Percentiles rank a stretch among this genome's conserved stretches.
These are phyloP conservation scores for Noctua pronuba DNA, from an alignment of 2,888 invertebrate species.

Conservation along the genomic window DNA sequence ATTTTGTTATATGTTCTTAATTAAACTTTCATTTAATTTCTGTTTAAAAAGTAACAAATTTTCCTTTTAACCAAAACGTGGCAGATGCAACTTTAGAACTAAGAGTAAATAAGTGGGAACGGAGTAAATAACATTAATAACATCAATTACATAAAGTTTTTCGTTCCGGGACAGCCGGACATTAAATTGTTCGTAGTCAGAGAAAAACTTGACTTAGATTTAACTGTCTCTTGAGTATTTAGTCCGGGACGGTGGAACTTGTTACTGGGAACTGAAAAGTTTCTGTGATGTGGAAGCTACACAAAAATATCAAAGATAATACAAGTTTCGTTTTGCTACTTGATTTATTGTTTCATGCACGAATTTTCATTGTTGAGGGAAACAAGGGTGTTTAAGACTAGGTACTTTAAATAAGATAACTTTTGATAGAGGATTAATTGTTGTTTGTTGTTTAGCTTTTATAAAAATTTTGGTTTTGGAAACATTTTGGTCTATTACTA, in stretches of 20 bases:
- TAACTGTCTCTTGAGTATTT: constrained; percentile 84
- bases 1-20: background rate
- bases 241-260: constrained; percentile 71
- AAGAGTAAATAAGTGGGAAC: constrained; percentile 49
- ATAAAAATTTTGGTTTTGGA: background rate
- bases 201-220: constrained; percentile 80
- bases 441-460: background rate
- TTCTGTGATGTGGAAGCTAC: constrained; percentile 59
- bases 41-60: constrained; percentile 11
- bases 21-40: constrained; percentile 6
- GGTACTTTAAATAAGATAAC: constrained; percentile 30
- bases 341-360: constrained; percentile 66
- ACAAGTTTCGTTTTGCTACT: constrained; percentile 49
- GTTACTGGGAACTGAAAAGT: constrained; percentile 71
- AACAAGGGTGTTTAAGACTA: constrained; percentile 30
- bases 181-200: constrained; percentile 76
- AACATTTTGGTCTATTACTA: background rate
- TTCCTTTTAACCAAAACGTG: constrained; percentile 28
- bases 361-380: constrained; percentile 31
- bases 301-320: constrained; percentile 67
- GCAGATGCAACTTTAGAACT: constrained; percentile 36
- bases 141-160: constrained; percentile 78
- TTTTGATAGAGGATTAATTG: background rate
- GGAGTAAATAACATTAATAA: constrained; percentile 71
- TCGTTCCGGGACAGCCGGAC: constrained; percentile 69